Conservation (phyloP, 2,113 vertebrate species). For the Prochilodus magdalenae region DNA sequence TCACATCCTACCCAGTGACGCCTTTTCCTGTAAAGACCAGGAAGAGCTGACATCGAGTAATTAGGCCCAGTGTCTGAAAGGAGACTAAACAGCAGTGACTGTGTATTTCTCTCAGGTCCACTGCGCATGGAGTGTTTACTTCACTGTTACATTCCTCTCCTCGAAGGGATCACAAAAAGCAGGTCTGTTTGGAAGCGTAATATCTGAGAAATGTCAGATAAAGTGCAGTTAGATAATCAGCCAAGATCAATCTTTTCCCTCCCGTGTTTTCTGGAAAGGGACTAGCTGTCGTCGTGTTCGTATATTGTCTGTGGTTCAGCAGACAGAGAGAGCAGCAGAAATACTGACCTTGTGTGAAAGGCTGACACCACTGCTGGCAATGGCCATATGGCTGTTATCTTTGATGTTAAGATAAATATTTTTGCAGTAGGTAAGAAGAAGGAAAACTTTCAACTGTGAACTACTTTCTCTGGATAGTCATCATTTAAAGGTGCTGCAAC, state of each 20-base stretch:
- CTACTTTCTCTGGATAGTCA: not conserved
- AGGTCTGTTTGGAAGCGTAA: constrained; percentile 35
- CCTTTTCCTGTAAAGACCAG: constrained; percentile 50
- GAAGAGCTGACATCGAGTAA: constrained; percentile 36
- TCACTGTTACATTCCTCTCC: constrained; percentile 36
- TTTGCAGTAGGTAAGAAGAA: not conserved
- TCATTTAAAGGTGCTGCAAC: too few relatives aligned
- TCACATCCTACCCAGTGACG: constrained; percentile 31
- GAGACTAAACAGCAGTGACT: constrained; percentile 66
- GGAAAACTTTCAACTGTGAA: not conserved
- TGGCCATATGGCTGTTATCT: not conserved
- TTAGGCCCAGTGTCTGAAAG: constrained; percentile 51
- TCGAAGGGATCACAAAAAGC: constrained; percentile 49
- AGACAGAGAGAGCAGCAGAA: constrained; percentile 1
- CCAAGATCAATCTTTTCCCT: constrained; percentile 33
- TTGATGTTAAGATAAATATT: constrained; percentile 15
- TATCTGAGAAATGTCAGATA: constrained; percentile 39
- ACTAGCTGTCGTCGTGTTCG: not conserved
- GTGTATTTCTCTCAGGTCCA: constrained; percentile 37
- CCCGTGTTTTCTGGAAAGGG: not conserved
- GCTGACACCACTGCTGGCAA: not conserved
- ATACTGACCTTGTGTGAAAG: constrained; percentile 7
- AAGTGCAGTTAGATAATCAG: constrained; percentile 34
- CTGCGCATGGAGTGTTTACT: constrained; percentile 51
- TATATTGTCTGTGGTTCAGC: not conserved